Evolutionary conservation across 2,888 invertebrate genomes (phyloP).

Genomic region (Rhagonycha lutea): DNA sequence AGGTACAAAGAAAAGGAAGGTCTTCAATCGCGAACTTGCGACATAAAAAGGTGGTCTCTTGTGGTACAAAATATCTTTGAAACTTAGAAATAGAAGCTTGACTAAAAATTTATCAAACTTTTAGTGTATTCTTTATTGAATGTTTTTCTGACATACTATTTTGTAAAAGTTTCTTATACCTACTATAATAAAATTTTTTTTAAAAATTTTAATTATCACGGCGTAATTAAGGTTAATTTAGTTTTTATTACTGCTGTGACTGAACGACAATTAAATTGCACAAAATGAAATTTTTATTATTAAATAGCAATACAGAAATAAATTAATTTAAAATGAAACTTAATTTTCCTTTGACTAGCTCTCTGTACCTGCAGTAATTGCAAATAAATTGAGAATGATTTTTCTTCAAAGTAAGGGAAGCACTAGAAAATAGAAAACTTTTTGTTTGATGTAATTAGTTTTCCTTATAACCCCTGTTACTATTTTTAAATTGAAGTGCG

Average conservation of each 20-base stretch:
- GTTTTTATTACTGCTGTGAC: neutral
- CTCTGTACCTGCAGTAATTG: neutral
- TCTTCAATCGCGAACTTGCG: conserved; percentile 33
- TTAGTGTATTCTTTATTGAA: conserved; percentile 12
- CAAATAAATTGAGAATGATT: neutral
- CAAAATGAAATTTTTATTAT: neutral
- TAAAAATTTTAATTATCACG: neutral
- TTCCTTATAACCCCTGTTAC: neutral
- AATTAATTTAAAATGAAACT: neutral
- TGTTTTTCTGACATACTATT: neutral
- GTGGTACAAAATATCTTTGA: conserved; percentile 32
- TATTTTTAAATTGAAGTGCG: neutral
- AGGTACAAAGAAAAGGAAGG: conserved; percentile 28
- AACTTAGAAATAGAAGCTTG: conserved; percentile 22
- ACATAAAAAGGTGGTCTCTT: conserved; percentile 28
- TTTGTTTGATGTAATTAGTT: neutral
- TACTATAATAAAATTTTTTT: neutral
- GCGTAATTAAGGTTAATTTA: neutral
- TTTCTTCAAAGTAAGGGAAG: neutral
- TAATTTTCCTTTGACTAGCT: neutral
- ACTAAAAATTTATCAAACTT: conserved; percentile 28
- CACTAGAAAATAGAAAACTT: neutral
- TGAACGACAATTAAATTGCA: neutral
- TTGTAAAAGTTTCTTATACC: neutral
- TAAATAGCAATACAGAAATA: neutral